Percentiles rank a stretch among this genome's conserved stretches.
These are phyloP conservation scores for Bruchidius siliquastri DNA, from an alignment of 2,888 invertebrate species.

Conservation along the genomic window DNA sequence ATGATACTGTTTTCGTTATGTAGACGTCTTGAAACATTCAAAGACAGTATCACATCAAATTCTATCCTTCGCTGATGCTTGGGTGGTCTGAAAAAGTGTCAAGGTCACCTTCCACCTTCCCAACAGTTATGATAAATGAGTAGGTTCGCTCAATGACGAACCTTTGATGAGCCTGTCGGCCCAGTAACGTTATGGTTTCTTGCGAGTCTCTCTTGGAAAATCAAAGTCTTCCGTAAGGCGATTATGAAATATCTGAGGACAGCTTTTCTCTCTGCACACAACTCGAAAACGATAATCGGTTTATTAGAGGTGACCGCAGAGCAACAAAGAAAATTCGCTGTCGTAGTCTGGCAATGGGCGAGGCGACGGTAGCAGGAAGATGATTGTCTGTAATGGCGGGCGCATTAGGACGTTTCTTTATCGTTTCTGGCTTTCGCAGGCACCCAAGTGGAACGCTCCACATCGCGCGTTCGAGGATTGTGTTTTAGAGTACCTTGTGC, in stretches of 20 bases:
- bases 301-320: not conserved
- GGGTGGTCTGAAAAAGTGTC: too few species aligned
- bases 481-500: not conserved
- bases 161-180: too few species aligned
- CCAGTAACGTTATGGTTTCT: too few species aligned
- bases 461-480: not conserved
- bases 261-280: not conserved
- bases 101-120: too few species aligned
- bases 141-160: too few species aligned
- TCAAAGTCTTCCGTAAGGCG: not conserved
- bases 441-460: not conserved
- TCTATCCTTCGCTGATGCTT: too few species aligned
- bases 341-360: not conserved
- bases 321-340: not conserved
- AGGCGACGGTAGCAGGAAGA: not conserved
- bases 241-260: not conserved
- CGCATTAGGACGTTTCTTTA: not conserved
- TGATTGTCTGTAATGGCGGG: not conserved
- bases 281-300: not conserved
- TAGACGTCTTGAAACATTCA: too few species aligned
- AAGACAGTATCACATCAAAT: too few species aligned
- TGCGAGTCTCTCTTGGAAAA: too few species aligned
- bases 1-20: too few species aligned
- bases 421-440: not conserved
- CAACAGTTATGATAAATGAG: too few species aligned